These are phyloP conservation scores for Napeogenes sylphis DNA, from an alignment of 2,888 invertebrate species.

Conservation along the genomic window DNA sequence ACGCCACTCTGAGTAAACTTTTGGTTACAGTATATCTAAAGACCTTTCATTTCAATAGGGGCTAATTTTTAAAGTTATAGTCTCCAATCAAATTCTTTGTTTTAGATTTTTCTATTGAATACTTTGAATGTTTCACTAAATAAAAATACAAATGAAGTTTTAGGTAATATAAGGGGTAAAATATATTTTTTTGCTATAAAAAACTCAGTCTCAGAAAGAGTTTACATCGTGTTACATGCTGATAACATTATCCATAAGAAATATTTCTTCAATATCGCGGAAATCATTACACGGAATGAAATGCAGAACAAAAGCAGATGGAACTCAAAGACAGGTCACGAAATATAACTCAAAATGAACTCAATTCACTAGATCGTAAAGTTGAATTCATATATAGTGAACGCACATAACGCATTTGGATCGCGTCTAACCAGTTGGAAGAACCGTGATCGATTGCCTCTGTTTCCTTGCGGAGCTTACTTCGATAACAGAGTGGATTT, in stretches of 20 bases:
- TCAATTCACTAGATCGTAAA: slow-evolving; percentile 18
- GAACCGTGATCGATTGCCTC: slow-evolving; percentile 6
- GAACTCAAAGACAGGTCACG: slow-evolving; percentile 56
- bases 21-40: too few species aligned
- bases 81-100: too few species aligned
- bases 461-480: too few species aligned
- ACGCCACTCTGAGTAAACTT: too few species aligned
- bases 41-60: too few species aligned
- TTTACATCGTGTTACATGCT: slow-evolving; percentile 47
- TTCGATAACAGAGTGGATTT: too few species aligned
- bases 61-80: too few species aligned
- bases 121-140: too few species aligned
- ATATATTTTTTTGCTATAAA: too few species aligned
- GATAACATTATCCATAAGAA: slow-evolving; percentile 63
- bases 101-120: too few species aligned
- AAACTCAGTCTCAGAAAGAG: slow-evolving; percentile 48
- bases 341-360: slow-evolving; percentile 38
- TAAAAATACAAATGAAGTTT: too few species aligned
- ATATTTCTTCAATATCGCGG: slow-evolving; percentile 63
- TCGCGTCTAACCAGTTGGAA: slow-evolving; percentile 60
- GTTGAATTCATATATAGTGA: slow-evolving; percentile 50
- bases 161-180: too few species aligned
- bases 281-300: slow-evolving; percentile 56
- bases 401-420: slow-evolving; percentile 63
- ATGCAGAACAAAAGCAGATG: slow-evolving; percentile 36